Evolutionary conservation across 2,113 vertebrate genomes (phyloP), one percentile per base, ranked within the genome.

Genomic region (Zootoca vivipara): DNA sequence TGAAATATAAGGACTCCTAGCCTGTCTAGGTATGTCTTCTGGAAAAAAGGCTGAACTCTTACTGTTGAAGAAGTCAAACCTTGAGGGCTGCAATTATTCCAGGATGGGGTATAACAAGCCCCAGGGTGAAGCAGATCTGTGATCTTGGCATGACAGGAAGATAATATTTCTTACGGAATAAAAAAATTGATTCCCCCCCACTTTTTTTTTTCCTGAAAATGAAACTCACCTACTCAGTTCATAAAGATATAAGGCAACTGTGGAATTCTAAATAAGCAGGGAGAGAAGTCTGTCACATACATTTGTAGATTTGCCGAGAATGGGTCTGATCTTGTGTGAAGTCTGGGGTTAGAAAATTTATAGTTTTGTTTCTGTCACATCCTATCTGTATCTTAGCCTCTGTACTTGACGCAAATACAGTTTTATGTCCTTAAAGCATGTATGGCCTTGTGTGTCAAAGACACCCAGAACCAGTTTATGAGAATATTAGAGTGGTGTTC

Each of bases 401-500:
- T 86, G 10, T 78, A 78, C 38, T 69, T 86, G 20, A 86, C 78
- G 16, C 40, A 46, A 78, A 86, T 86, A 52, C 35, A 52, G 42
- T 72, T 30, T 52, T 78, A 52, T 69, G 18, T 78, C 75, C 40
- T 86, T 69, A 26, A 67, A 86, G 65, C 64, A 28, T 86, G 33
- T 64, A 40, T 62, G 72, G 56, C 56, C 56, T 75, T 85, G 8
- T 83, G 42, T 85, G 64, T 86, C 85, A 79, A 16, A 79, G 77
- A 69, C 67, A 72, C 40, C 70, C 75, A 35, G n/a, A 35, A 52
- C 62, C 65, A 79, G 77, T 70, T 78, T 20, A 86, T 86, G 40
- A 86, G 77, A 79, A 86, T 86, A 70, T 79, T 35, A 70, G 65
- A 79, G 30, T 86, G 64, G 40, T 69, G n/a, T 78, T 79, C 22